Percentiles rank a stretch among this genome's conserved stretches.
Evolutionary conservation across 2,888 invertebrate genomes (phyloP).

Genomic region (Nineta flava): DNA sequence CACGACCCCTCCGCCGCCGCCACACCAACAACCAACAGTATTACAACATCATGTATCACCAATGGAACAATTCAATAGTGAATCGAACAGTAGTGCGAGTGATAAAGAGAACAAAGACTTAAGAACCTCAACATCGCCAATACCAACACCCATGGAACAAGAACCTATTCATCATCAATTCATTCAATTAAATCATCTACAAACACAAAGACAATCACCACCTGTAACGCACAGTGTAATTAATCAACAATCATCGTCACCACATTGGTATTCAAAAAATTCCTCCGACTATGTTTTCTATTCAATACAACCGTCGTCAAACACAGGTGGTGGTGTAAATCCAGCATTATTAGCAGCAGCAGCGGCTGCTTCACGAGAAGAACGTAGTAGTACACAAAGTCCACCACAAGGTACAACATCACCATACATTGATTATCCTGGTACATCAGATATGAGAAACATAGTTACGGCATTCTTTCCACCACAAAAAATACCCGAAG

Average conservation of each 20-base stretch:
- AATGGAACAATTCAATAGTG: not conserved
- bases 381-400: constrained; percentile 6
- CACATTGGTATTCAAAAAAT: not conserved
- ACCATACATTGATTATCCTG: constrained; percentile 19
- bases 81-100: constrained; percentile 17
- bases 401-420: constrained; percentile 11
- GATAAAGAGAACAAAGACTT: constrained; percentile 35
- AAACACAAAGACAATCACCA: not conserved
- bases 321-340: constrained; percentile 7
- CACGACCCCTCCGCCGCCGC: not conserved
- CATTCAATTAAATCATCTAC: not conserved
- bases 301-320: not conserved
- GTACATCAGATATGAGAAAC: constrained; percentile 19
- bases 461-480: constrained; percentile 20
- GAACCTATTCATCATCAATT: not conserved
- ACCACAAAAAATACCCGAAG: constrained; percentile 17
- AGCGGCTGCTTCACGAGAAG: constrained; percentile 24
- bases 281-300: not conserved
- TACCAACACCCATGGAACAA: constrained; percentile 12
- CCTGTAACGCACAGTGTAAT: not conserved
- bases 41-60: constrained; percentile 7
- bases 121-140: constrained; percentile 14
- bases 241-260: not conserved
- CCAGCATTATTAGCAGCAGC: constrained; percentile 28
- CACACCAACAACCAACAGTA: constrained; percentile 3